Evolutionary conservation across 2,113 vertebrate genomes (phyloP), one percentile per base, ranked within the genome.

Genomic region (Rallus limicola): DNA sequence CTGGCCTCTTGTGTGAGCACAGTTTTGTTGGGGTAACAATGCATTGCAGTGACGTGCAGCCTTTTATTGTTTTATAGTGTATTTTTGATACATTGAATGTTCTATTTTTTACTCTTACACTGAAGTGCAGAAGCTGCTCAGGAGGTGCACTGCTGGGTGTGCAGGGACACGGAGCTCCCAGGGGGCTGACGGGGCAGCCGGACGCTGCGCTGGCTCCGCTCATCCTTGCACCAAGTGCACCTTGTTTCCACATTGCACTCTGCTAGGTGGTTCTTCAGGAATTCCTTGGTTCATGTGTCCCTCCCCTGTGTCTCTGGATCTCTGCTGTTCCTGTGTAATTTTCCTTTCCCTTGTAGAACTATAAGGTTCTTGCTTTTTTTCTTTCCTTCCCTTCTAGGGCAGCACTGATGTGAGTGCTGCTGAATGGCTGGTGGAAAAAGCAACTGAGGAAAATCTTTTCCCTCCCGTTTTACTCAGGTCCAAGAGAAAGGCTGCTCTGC

Each of bases 1-100:
- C 68, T 46, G 19, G 10, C 34, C 58, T 87, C 87, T 71, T 87
- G 31, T 3, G 74, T 17, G 19, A 64, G 82, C 74, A 44, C 62
- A 16, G 38, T 95, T 86, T 78, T 86, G 68, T 31, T 63, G 83
- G 69, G 36, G 56, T 63, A 74, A 76, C 71, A 80, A 60, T 77
- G 80, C 86, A 75, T 72, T 82, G 92, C 85, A 69, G 62, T 56
- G 75, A 55, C n/a, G 24, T 82, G 85, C 90, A 82, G 65, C 86
- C 34, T 93, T 92, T 86, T 82, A 26, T 77, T 90, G 60, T 59
- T 92, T 81, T 83, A 62, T 50, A 81, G 14, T 46, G 28, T 90
- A 52, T 83, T 94, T 95, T 88, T 95, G 77, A 92, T 92, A 71
- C 56, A 17, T 24, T 56, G 72, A 93, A 94, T 92, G 72, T 94